Conservation (phyloP, 2,888 invertebrate species). For the Lasioglossum morio region DNA sequence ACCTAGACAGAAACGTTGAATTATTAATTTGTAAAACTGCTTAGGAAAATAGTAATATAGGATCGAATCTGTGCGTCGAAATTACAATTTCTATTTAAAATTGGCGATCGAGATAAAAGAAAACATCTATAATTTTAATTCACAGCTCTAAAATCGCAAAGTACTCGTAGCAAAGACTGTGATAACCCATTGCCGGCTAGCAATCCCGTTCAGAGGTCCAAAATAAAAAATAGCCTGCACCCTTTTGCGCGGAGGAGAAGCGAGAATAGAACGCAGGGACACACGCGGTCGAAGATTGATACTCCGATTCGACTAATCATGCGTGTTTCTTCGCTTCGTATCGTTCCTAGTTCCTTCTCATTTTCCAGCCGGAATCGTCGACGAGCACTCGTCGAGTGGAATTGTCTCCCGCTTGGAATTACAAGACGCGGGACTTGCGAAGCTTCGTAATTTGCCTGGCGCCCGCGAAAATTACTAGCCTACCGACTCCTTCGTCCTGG, state of each 20-base stretch:
- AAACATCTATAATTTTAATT: background rate
- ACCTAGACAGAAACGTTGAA: too few relatives aligned
- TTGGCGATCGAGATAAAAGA: too few relatives aligned
- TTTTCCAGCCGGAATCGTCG: slow-evolving; percentile 1
- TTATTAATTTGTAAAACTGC: too few relatives aligned
- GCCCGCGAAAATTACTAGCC: background rate
- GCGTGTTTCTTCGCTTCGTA: background rate
- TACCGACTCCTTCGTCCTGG: background rate
- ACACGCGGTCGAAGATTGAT: background rate
- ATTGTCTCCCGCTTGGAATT: background rate
- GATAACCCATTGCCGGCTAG: background rate
- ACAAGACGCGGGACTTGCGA: background rate
- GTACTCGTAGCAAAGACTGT: background rate
- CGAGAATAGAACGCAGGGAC: background rate
- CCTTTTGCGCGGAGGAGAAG: background rate
- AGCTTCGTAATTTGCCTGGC: background rate
- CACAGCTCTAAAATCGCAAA: background rate
- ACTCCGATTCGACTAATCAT: background rate
- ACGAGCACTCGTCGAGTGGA: background rate
- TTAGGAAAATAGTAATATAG: too few relatives aligned
- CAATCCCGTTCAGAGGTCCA: background rate
- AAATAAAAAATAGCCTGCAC: background rate
- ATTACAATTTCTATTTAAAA: too few relatives aligned
- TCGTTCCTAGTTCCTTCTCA: background rate
- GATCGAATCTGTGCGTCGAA: too few relatives aligned